Conservation (phyloP, 2,797 vertebrate genomes). For the Melanotaenia trifasciata region DNA sequence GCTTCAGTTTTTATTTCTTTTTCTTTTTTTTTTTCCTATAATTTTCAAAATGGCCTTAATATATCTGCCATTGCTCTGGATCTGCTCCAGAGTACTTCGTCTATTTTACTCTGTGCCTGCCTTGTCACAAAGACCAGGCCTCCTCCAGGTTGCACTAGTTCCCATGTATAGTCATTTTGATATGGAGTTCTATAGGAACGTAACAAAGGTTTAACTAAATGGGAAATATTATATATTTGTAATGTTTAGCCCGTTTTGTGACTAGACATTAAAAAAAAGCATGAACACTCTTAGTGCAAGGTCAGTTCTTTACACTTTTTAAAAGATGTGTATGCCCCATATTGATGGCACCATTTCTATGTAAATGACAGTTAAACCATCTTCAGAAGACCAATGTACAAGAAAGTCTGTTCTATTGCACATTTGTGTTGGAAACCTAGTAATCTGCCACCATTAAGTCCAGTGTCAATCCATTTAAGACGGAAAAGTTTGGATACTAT, state of each 20-base stretch:
- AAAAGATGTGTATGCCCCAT: constrained; percentile 88
- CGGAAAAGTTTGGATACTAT: constrained; percentile 69
- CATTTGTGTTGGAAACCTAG: constrained; percentile 66
- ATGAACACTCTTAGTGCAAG: constrained; percentile 84
- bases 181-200: constrained; percentile 85
- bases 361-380: constrained; percentile 83
- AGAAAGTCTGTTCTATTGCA: constrained; percentile 77
- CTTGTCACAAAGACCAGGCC: constrained; percentile 96
- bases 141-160: constrained; percentile 99
- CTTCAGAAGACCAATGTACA: constrained; percentile 78
- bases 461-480: constrained; percentile 68
- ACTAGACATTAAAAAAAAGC: constrained; percentile 84
- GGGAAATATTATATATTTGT: constrained; percentile 86
- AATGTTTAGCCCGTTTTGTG: constrained; percentile 86
- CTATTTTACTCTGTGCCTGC: constrained; percentile 92
- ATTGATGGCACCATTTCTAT: constrained; percentile 90
- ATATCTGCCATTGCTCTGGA: constrained; percentile 94
- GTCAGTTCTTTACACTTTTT: constrained; percentile 86
- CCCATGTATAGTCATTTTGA: constrained; percentile 92
- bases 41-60: constrained; percentile 96
- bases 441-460: constrained; percentile 73
- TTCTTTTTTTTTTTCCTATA: constrained; percentile 79
- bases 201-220: constrained; percentile 84
- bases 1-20: constrained; percentile 78
- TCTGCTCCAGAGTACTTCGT: constrained; percentile 86